Conservation (phyloP, 2,888 invertebrate species). For the Drosophila mettleri region DNA sequence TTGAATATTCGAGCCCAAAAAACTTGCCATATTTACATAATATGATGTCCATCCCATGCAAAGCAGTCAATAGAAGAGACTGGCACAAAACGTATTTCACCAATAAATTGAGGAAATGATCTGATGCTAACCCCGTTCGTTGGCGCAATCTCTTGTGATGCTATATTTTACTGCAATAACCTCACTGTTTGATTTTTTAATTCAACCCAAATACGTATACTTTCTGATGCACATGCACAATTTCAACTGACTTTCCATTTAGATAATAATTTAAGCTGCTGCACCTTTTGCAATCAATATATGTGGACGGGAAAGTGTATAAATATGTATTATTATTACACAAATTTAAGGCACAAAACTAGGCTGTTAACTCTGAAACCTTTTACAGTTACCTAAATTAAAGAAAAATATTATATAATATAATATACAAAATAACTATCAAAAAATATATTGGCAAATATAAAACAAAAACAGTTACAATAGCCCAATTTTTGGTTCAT, state of each 20-base stretch:
- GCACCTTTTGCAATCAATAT: background rate
- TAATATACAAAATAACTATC: too few species aligned
- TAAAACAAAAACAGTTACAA: too few species aligned
- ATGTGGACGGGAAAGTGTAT: background rate
- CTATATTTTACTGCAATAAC: constrained; percentile 54
- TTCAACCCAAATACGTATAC: constrained; percentile 31
- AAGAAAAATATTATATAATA: background rate
- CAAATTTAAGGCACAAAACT: background rate
- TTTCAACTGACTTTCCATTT: constrained; percentile 16
- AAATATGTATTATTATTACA: background rate
- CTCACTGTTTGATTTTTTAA: constrained; percentile 54
- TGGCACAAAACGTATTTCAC: constrained; percentile 72
- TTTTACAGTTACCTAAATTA: too few species aligned
- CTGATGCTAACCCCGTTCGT: constrained; percentile 27
- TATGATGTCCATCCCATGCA: constrained; percentile 56
- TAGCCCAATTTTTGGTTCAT: too few species aligned
- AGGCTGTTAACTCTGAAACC: background rate
- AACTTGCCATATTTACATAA: constrained; percentile 78
- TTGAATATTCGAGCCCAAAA: constrained; percentile 50
- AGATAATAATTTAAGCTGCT: constrained; percentile 1
- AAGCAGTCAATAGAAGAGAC: constrained; percentile 39
- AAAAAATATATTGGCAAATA: too few species aligned
- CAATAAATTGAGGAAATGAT: constrained; percentile 77
- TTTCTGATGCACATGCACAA: constrained; percentile 2
- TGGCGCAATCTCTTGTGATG: constrained; percentile 26